These are phyloP conservation scores for Caenorhabditis briggsae DNA, from an alignment of 1,140 invertebrate genomes.

Conservation along the genomic window DNA sequence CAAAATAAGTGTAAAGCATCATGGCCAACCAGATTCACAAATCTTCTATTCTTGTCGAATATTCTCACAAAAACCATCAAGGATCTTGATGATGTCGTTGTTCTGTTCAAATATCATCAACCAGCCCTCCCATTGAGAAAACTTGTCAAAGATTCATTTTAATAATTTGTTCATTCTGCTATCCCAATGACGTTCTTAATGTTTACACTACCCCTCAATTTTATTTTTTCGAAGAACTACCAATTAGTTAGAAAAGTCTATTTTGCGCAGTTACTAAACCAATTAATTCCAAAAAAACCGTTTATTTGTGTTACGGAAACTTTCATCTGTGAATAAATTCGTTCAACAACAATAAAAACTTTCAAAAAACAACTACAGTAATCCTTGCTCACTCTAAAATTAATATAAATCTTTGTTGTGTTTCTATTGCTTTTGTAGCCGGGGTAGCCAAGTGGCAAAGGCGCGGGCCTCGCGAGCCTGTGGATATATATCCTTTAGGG, in stretches of 20 bases:
- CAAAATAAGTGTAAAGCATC: background rate
- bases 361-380: no score
- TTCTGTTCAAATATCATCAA: background rate
- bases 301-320: background rate
- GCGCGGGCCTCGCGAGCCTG: background rate
- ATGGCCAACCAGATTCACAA: background rate
- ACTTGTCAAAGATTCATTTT: conserved; percentile 34
- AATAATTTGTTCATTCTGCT: background rate
- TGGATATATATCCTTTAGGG: conserved; percentile 29
- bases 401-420: no score
- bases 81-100: background rate
- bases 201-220: no score
- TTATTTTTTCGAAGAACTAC: no score
- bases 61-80: background rate
- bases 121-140: background rate
- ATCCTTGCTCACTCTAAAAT: no score
- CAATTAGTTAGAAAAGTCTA: no score
- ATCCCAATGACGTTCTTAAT: no score
- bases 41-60: background rate
- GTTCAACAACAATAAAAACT: no score
- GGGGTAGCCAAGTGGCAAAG: conserved; percentile 22
- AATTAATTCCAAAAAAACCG: background rate
- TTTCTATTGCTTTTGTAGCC: background rate
- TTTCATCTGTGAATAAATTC: no score
- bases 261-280: no score